Base-by-base conservation (phyloP, 2,113 vertebrate species). In the Tympanuchus pallidicinctus region DNA sequence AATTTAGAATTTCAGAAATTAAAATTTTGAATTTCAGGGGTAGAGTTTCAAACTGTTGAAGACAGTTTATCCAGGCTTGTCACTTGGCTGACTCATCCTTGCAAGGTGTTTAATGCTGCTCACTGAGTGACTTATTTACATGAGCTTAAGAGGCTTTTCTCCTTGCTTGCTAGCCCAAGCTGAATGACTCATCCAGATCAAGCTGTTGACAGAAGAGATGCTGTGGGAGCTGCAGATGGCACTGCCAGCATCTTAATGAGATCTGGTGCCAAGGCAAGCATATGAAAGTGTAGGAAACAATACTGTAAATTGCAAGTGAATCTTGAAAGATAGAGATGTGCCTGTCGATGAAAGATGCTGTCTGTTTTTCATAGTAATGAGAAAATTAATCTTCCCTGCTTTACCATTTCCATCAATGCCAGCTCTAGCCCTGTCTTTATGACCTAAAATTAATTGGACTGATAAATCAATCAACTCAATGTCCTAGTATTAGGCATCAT, bases 231-330 rank as follows among this genome's bases (percentile, higher is more conserved):
- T 96, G 70, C 95, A 95, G 92, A 87, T 92, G 92, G 90, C 74
- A 95, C 66, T 95, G 79, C 92, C 89, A 94, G 92, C 87, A 91
- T 90, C 83, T 78, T 90, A 88, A 93, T 92, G 86, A 93, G 92
- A 94, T 40, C 43, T 45, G 11, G n/a, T 92, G 94, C 84, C 91
- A 89, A 87, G 45, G 38, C 71, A 92, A 89, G 63, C 73, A 79
- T 88, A 92, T 87, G 67, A 91, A 93, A 88, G 87, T 89, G 40
- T 82, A 92, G 78, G 82, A 89, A 92, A 93, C 78, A 96, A 77
- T 91, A 73, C 36, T 76, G 66, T 54, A 82, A 92, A 75, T 48
- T 82, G 72, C 47, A 73, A 71, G 50, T 56, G 43, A 77, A 47
- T 80, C 71, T 80, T 93, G 50, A 94, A 92, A 93, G 91, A 66